Conservation (phyloP, 2,797 vertebrate species). For the Chelon labrosus region DNA sequence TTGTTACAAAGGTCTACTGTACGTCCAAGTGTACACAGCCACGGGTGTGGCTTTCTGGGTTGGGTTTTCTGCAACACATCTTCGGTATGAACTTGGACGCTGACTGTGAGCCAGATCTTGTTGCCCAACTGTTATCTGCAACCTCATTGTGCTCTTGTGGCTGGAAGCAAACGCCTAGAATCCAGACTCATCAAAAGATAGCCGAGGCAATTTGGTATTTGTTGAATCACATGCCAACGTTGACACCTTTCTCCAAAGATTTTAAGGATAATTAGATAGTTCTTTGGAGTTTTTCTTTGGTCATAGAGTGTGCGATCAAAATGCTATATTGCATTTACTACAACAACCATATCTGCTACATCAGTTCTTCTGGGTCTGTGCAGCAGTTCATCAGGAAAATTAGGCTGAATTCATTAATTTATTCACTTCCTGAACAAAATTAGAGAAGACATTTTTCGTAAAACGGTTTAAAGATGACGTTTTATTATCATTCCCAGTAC, state of each 20-base stretch:
- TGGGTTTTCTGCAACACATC: background rate
- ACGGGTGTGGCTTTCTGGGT: background rate
- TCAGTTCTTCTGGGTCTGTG: no score
- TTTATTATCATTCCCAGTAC: background rate
- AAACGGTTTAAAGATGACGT: background rate
- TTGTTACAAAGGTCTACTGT: background rate
- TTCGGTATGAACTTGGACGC: background rate
- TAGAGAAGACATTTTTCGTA: background rate
- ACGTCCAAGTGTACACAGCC: background rate
- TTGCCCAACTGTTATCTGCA: background rate
- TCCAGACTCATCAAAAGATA: background rate
- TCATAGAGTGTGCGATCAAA: no score
- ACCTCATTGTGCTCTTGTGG: background rate
- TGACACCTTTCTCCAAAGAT: no score
- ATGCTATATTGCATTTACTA: no score
- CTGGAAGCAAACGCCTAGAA: constrained; percentile 6
- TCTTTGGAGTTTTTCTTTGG: no score
- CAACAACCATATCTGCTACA: no score
- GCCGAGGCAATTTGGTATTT: background rate
- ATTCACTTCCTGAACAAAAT: background rate
- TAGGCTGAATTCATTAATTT: background rate
- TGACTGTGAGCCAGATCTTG: background rate
- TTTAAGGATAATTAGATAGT: no score
- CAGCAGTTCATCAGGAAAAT: no score
- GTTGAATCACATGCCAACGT: background rate